A percentile compares a stretch with the other conserved stretches of the same genome.
phyloP scores from a whole-genome alignment of 2,113 vertebrate genomes.

The Thomomys bottae region DNA sequence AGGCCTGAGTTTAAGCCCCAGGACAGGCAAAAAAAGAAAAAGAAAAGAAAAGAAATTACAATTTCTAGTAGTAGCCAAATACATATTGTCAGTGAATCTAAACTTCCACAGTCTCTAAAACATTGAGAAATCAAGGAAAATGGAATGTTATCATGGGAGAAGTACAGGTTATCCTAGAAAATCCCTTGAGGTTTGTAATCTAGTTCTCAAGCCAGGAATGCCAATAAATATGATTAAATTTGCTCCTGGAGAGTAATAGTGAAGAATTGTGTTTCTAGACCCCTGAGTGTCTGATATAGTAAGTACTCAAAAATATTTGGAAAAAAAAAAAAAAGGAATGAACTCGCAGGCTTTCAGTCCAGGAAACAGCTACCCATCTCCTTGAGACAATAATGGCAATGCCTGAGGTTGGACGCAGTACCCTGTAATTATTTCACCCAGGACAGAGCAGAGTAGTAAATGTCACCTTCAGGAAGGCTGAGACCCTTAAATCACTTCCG shows the following conservation, averaged over 20 bases:
- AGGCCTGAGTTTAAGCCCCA: too few species aligned
- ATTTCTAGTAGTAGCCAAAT: background rate
- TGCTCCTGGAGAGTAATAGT: background rate
- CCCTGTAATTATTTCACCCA: background rate
- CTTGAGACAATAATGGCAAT: background rate
- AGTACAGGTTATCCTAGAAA: background rate
- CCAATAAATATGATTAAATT: constrained; percentile 5
- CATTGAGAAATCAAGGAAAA: background rate
- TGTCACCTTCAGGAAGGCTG: background rate
- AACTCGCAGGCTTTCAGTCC: background rate
- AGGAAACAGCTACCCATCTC: background rate
- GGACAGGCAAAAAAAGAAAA: too few species aligned
- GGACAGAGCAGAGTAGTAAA: background rate
- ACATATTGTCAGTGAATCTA: background rate
- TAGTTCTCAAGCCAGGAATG: background rate
- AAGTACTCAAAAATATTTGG: constrained; percentile 9
- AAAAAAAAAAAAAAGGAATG: background rate
- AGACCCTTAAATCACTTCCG: background rate
- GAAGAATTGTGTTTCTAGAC: background rate
- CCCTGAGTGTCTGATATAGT: background rate
- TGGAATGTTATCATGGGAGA: background rate
- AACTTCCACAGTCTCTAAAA: background rate
- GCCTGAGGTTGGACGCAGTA: background rate
- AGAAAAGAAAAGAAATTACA: too few species aligned
- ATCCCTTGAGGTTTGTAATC: background rate